These are phyloP conservation scores for Chirona hameri DNA, from an alignment of 2,888 invertebrate genomes.

Conservation along the genomic window DNA sequence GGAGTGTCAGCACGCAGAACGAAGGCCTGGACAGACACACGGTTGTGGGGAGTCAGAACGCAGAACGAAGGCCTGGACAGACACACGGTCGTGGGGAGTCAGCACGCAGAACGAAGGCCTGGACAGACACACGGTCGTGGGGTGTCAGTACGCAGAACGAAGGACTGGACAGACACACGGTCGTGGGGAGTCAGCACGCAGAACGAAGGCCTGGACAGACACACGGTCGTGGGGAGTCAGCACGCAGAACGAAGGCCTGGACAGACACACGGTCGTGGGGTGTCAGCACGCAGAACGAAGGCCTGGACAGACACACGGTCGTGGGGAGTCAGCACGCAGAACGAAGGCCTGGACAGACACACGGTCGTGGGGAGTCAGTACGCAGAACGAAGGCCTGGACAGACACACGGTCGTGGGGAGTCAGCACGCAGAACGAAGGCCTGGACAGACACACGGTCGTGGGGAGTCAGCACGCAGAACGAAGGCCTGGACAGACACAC, in stretches of 20 bases:
- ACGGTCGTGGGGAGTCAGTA: too few relatives aligned
- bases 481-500: constrained; percentile 61
- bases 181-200: too few relatives aligned
- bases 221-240: too few relatives aligned
- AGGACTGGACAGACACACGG: constrained; percentile 57
- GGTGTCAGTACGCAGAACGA: constrained; percentile 49
- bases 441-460: constrained; percentile 49
- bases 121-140: constrained; percentile 32
- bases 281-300: constrained; percentile 56
- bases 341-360: constrained; percentile 63
- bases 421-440: constrained; percentile 63
- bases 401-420: too few relatives aligned
- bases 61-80: constrained; percentile 69
- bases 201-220: constrained; percentile 65
- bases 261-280: neutral
- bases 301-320: constrained; percentile 54
- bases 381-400: constrained; percentile 69
- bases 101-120: constrained; percentile 75
- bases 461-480: too few relatives aligned
- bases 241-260: constrained; percentile 75
- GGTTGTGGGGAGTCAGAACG: too few relatives aligned
- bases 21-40: constrained; percentile 61
- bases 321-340: too few relatives aligned
- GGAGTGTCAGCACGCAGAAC: too few relatives aligned
- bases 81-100: too few relatives aligned